phyloP scores from a whole-genome alignment of 2,888 invertebrate species.

The Fissipunctia ypsillon region DNA sequence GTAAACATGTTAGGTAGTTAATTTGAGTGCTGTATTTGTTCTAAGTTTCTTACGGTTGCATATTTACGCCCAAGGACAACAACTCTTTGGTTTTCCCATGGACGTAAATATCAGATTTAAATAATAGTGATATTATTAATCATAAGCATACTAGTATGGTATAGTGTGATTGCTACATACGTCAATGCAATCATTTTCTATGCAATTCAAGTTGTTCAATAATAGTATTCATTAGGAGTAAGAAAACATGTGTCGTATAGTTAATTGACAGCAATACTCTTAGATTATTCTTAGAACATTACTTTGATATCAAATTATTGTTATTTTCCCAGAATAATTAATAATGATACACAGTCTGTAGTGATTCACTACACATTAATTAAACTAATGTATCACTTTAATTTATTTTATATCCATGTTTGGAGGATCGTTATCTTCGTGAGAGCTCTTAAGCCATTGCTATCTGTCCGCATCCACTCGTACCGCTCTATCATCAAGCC shows the following conservation, averaged over 20 bases:
- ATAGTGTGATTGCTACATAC: slow-evolving; percentile 38
- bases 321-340: background rate
- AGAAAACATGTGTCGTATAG: slow-evolving; percentile 2
- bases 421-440: slow-evolving; percentile 49
- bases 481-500: slow-evolving; percentile 66
- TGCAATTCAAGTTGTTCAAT: slow-evolving; percentile 9
- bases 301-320: slow-evolving; percentile 2
- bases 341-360: background rate
- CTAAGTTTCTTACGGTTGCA: slow-evolving; percentile 30
- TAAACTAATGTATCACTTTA: slow-evolving; percentile 18
- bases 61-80: slow-evolving; percentile 57
- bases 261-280: slow-evolving; percentile 1
- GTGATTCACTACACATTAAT: slow-evolving; percentile 16
- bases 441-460: slow-evolving; percentile 51
- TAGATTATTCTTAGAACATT: background rate
- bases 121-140: slow-evolving; percentile 62
- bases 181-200: slow-evolving; percentile 46
- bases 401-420: slow-evolving; percentile 42
- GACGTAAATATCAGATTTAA: slow-evolving; percentile 61
- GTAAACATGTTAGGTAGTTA: slow-evolving; percentile 41
- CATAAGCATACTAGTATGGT: slow-evolving; percentile 25
- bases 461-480: slow-evolving; percentile 61
- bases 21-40: slow-evolving; percentile 41
- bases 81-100: slow-evolving; percentile 65
- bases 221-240: slow-evolving; percentile 5